These are phyloP conservation scores for Bubo scandiacus DNA, from an alignment of 2,113 vertebrate species.

Conservation along the genomic window DNA sequence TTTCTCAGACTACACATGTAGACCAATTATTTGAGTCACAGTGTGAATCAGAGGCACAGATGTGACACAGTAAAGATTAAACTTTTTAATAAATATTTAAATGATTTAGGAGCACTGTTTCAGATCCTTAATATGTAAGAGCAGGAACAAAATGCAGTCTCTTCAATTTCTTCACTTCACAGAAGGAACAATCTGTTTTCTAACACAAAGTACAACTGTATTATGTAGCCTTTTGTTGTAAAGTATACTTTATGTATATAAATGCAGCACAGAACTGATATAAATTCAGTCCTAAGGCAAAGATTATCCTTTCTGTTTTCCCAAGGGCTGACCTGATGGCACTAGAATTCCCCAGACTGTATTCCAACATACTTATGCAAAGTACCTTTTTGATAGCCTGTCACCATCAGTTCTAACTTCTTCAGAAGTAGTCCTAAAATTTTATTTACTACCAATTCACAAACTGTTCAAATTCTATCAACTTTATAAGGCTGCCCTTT, in stretches of 20 bases:
- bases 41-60: neutral
- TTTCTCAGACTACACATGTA: neutral
- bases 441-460: neutral
- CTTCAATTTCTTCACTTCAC: neutral
- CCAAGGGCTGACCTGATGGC: neutral
- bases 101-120: neutral
- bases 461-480: neutral
- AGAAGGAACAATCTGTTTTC: neutral
- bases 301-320: neutral
- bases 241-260: neutral
- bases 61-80: neutral
- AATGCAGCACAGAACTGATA: neutral
- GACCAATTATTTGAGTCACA: slow-evolving; percentile 1
- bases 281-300: neutral
- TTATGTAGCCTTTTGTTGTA: neutral
- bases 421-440: neutral
- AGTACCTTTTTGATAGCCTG: neutral
- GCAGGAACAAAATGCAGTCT: neutral
- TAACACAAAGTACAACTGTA: neutral
- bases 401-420: neutral
- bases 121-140: neutral
- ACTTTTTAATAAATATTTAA: neutral
- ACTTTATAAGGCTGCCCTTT: neutral
- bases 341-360: neutral
- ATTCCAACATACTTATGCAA: neutral